These are phyloP conservation scores for Campoletis sonorensis DNA, from an alignment of 1,140 invertebrate species.

Conservation along the genomic window DNA sequence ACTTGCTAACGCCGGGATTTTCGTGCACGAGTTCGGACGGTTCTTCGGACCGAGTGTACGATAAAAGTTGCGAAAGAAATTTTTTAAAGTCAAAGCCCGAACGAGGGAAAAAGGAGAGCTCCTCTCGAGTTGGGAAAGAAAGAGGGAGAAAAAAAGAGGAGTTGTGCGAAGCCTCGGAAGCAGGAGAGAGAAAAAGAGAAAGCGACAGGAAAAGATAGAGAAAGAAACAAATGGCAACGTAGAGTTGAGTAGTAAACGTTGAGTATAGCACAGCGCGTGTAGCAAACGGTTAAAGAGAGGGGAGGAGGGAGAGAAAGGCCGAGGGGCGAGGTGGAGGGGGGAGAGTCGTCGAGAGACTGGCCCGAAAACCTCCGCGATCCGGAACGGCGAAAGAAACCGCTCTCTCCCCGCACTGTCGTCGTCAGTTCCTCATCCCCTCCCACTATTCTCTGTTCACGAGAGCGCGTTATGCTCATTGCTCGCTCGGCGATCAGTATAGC, in stretches of 20 bases:
- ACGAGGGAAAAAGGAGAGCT: constrained; percentile 3
- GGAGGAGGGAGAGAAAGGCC: background rate
- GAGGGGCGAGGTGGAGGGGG: constrained; percentile 3
- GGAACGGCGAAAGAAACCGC: constrained; percentile 36
- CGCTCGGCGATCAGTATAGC: constrained; percentile 52
- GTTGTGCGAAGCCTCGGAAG: background rate
- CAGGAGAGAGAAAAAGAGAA: constrained; percentile 35
- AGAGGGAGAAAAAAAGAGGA: constrained; percentile 40
- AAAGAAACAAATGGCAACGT: constrained; percentile 18
- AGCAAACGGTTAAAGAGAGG: background rate
- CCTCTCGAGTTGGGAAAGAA: too few relatives aligned
- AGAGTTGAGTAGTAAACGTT: background rate
- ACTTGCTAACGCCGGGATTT: too few relatives aligned
- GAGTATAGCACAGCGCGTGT: background rate
- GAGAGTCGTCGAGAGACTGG: constrained; percentile 48
- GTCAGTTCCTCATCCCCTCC: constrained; percentile 19
- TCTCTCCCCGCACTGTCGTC: constrained; percentile 13
- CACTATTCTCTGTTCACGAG: constrained; percentile 22
- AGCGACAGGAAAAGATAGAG: constrained; percentile 44
- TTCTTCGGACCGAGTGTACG: too few relatives aligned
- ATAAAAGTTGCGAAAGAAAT: too few relatives aligned
- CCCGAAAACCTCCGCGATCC: constrained; percentile 49
- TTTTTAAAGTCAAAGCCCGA: background rate
- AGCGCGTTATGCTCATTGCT: constrained; percentile 44
- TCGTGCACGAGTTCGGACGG: too few relatives aligned